These are phyloP conservation scores for Macroramphosus scolopax DNA, from an alignment of 2,797 vertebrate species.

Conservation along the genomic window DNA sequence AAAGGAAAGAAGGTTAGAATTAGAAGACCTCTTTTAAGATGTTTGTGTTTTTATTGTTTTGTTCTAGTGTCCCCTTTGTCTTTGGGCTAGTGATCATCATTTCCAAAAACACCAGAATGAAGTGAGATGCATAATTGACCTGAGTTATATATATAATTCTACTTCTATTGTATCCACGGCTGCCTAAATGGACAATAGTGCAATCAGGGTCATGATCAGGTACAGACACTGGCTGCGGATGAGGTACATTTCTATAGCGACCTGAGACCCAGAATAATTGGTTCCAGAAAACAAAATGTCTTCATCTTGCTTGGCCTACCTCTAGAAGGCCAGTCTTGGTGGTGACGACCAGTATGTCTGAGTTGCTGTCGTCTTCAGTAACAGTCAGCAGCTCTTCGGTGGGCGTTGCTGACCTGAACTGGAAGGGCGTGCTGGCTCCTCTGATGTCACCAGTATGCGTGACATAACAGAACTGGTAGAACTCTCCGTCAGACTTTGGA, in stretches of 20 bases:
- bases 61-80: background rate
- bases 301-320: conserved; percentile 73
- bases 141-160: too few species aligned
- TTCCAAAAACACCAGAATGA: too few species aligned
- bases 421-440: conserved; percentile 97
- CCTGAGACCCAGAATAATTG: background rate
- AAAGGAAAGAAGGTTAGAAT: too few species aligned
- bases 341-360: conserved; percentile 96
- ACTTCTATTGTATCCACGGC: too few species aligned
- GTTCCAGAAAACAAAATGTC: background rate
- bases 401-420: conserved; percentile 91
- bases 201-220: too few species aligned
- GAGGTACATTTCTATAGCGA: background rate
- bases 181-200: too few species aligned
- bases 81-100: too few species aligned
- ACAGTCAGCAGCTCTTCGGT: conserved; percentile 90
- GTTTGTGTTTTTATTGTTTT: background rate
- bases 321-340: conserved; percentile 94
- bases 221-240: too few species aligned
- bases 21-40: too few species aligned
- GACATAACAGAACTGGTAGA: conserved; percentile 99
- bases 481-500: conserved; percentile 96
- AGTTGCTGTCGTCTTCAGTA: conserved; percentile 93
- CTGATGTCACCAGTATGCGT: conserved; percentile 95
- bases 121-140: too few species aligned